Conservation (phyloP, 2,797 vertebrate species). For the Vireo griseus region DNA sequence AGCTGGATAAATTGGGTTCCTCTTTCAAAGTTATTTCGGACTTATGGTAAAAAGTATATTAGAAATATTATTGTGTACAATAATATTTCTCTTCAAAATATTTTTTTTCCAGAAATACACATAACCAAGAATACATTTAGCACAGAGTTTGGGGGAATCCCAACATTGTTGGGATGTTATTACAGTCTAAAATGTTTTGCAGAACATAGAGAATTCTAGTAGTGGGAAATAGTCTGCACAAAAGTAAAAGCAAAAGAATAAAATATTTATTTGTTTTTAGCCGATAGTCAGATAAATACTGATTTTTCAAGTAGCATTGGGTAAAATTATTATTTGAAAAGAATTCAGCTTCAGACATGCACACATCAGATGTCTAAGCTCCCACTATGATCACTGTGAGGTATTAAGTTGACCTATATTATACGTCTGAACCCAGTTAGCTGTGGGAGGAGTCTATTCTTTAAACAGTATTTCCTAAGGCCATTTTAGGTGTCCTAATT, state of each 20-base stretch:
- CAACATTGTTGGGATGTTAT: neutral
- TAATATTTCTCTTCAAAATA: neutral
- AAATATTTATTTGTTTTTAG: neutral
- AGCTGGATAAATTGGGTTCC: neutral
- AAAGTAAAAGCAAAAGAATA: neutral
- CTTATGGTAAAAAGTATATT: neutral
- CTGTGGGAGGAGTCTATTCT: neutral
- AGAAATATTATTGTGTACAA: neutral
- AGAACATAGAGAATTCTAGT: neutral
- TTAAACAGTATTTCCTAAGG: neutral
- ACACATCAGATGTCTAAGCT: neutral
- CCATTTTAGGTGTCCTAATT: constrained; percentile 4
- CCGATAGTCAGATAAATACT: neutral
- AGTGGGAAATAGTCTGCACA: neutral
- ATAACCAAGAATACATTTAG: neutral
- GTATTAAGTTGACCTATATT: neutral
- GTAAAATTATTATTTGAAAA: neutral
- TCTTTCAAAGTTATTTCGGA: neutral
- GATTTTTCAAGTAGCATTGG: neutral
- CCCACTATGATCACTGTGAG: neutral
- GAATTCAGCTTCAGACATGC: neutral
- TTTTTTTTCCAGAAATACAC: neutral
- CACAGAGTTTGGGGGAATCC: neutral
- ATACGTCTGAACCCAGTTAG: neutral
- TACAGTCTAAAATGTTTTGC: neutral